Percentiles rank a stretch among this genome's conserved stretches.
These are phyloP conservation scores for Geodia barretti DNA, from an alignment of 37 sponge, comb jelly and placozoan species.

Conservation along the genomic window DNA sequence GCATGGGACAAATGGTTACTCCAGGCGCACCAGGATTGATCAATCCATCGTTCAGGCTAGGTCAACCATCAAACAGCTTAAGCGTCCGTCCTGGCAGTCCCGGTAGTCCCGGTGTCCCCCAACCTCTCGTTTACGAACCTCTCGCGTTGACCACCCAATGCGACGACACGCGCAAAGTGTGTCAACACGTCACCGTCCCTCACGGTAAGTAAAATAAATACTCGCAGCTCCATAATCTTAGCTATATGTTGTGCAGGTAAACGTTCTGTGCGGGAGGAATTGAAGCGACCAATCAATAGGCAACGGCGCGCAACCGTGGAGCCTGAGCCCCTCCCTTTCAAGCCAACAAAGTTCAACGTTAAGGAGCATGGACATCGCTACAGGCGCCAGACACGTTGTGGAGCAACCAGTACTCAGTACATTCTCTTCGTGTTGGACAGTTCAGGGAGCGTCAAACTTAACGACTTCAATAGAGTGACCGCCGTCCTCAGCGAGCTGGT, in stretches of 20 bases:
- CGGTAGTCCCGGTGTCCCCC: no score
- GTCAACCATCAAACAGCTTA: no score
- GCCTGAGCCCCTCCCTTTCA: not conserved
- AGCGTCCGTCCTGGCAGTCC: no score
- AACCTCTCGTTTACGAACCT: not conserved
- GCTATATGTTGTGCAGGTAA: not conserved
- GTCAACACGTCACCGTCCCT: not conserved
- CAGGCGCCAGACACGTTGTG: not conserved
- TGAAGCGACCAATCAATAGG: not conserved
- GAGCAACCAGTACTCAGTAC: not conserved
- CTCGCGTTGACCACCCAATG: not conserved
- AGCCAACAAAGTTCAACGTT: not conserved
- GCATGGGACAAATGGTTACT: not conserved
- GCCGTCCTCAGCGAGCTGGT: no score
- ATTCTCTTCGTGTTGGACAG: conserved; percentile 1
- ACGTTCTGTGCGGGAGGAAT: not conserved
- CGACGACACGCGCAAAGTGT: not conserved
- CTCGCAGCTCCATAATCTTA: not conserved
- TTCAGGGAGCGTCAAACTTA: conserved; percentile 11
- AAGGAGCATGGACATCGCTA: not conserved
- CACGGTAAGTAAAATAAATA: not conserved
- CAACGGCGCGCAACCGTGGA: not conserved
- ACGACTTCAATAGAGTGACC: no score
- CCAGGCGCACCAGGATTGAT: no score
- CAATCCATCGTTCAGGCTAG: no score